Evolutionary conservation across 1,140 invertebrate genomes (phyloP), one percentile per base, ranked within the genome.

Genomic region (Mesaphorura yosii): DNA sequence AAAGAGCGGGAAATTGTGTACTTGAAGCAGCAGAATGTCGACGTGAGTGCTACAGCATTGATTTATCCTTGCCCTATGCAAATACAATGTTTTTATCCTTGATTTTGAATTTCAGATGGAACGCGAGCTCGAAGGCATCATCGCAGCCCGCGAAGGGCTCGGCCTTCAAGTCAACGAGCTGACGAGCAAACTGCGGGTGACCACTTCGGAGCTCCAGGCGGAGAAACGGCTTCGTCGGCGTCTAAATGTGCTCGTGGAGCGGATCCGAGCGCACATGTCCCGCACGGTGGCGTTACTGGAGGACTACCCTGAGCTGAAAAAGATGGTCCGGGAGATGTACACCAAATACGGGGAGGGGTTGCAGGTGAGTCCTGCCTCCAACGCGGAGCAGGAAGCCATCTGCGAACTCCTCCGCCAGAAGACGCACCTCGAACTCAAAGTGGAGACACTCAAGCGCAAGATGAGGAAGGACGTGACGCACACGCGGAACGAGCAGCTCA

Each of bases 181-280:
- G 45, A 76, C 78, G 41, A 84, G 88, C 64, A 90, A 91, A 70
- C 70, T 89, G 25, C 66, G 67, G 7, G 79, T 78, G 1, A 75
- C 78, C 0, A 79, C 82, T 52, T 76, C 75, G 40, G 83, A 88
- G 65, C 71, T 80, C 34, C 70, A 80, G 28, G 72, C 73, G n/a
- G 82, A 89, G 66, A 69, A 77, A 3, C 71, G 78, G 51, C 68
- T 73, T 2, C 77, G 77, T 42, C 70, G 78, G 59, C 75, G 76
- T n/a, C 73, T 79, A 7, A 78, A 85, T 57, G 76, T 78, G 46
- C 71, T 80, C 1, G 64, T 90, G 4, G 79, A 80, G 59, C 77
- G 78, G 61, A 84, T 92, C 27, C 80, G 83, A 66, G 78, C 80
- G 27, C 86, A 91, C 63, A 74, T 92, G 27, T 79, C 83, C 58